Percentiles rank a stretch among this genome's conserved stretches.
Evolutionary conservation across 2,888 invertebrate species (phyloP).

Genomic region (Xanthia togata): DNA sequence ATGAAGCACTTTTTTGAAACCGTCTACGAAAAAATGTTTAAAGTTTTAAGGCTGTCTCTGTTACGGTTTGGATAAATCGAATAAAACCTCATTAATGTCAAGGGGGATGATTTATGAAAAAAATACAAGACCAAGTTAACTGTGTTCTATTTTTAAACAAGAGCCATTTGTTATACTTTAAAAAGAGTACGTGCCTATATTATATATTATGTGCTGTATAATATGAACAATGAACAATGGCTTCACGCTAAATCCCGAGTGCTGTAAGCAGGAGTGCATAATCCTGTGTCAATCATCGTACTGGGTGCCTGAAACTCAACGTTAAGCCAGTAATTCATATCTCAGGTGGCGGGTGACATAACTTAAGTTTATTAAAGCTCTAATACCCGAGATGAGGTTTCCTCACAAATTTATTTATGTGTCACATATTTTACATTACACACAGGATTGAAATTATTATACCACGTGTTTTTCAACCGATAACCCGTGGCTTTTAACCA

Average conservation of each 20-base stretch:
- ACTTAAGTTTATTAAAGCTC: constrained; percentile 22
- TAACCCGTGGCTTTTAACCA: neutral
- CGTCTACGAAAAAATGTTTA: constrained; percentile 28
- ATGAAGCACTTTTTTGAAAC: constrained; percentile 41
- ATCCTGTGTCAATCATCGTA: constrained; percentile 41
- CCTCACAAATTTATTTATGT: constrained; percentile 22
- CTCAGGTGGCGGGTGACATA: constrained; percentile 22
- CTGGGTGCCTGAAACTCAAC: constrained; percentile 23
- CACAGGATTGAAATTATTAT: neutral
- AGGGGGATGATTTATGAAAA: constrained; percentile 38
- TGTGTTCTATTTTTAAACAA: constrained; percentile 1
- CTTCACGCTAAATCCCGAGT: constrained; percentile 9
- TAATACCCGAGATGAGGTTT: neutral
- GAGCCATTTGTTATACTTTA: constrained; percentile 18
- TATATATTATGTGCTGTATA: neutral
- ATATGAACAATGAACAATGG: constrained; percentile 4
- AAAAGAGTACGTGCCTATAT: constrained; percentile 13
- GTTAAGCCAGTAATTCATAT: constrained; percentile 39
- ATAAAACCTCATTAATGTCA: constrained; percentile 56
- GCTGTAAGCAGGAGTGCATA: constrained; percentile 23
- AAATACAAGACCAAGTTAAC: constrained; percentile 11
- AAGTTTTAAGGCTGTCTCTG: constrained; percentile 26
- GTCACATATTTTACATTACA: constrained; percentile 8
- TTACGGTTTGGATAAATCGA: constrained; percentile 28
- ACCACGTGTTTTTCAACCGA: neutral